Evolutionary conservation across 2,888 invertebrate species (phyloP).

Genomic region (Drosophila eohydei): DNA sequence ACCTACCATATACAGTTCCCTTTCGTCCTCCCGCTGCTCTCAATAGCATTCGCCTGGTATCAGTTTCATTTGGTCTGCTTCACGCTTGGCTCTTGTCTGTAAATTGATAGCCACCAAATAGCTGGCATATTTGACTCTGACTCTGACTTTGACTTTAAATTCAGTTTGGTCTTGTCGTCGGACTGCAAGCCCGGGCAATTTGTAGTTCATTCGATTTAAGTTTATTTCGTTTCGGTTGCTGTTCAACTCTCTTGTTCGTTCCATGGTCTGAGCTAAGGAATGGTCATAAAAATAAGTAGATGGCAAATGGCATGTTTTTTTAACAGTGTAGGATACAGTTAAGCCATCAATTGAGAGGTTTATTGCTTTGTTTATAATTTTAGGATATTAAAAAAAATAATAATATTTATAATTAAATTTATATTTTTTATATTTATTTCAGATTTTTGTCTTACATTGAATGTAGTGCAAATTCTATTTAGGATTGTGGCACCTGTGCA

Average conservation of each 20-base stretch:
- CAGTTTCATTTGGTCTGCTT: slow-evolving; percentile 80
- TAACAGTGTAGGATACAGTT: no score
- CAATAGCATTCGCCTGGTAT: slow-evolving; percentile 60
- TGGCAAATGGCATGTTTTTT: not conserved
- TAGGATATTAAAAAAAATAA: no score
- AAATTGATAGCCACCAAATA: slow-evolving; percentile 76
- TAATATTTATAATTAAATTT: not conserved
- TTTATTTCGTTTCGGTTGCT: slow-evolving; percentile 21
- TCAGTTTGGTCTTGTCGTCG: slow-evolving; percentile 1
- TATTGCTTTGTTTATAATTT: not conserved
- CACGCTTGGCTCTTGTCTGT: slow-evolving; percentile 74
- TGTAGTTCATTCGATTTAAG: slow-evolving; percentile 38
- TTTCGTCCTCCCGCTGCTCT: not conserved
- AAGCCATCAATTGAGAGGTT: no score
- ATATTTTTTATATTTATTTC: not conserved
- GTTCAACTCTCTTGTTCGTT: not conserved
- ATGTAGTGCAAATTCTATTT: not conserved
- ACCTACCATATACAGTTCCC: slow-evolving; percentile 36
- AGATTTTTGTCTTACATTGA: not conserved
- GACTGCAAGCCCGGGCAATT: slow-evolving; percentile 38
- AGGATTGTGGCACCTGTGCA: not conserved
- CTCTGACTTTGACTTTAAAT: slow-evolving; percentile 24
- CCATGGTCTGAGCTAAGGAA: not conserved
- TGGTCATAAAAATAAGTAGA: not conserved
- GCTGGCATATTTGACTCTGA: slow-evolving; percentile 65